Percentiles rank a stretch among this genome's conserved stretches.
Conservation (phyloP, 2,888 invertebrate species). For the Spilosoma lubricipeda region DNA sequence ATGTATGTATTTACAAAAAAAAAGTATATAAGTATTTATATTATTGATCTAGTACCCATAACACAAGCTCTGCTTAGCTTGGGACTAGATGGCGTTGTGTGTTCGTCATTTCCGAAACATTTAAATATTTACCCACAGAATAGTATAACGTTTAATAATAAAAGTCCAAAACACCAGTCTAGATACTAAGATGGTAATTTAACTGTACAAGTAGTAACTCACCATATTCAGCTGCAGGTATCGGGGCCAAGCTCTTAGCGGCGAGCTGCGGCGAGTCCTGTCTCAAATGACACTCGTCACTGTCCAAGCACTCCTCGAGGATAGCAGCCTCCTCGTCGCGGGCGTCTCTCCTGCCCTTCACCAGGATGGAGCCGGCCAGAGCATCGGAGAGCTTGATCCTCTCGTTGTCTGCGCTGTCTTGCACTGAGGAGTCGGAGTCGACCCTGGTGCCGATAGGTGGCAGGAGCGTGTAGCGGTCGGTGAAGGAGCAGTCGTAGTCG, state of each 20-base stretch:
- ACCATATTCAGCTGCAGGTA: constrained; percentile 68
- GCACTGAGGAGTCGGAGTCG: constrained; percentile 60
- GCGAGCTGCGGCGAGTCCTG: constrained; percentile 54
- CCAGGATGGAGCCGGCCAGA: constrained; percentile 62
- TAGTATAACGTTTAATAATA: no score
- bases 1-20: no score
- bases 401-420: constrained; percentile 49
- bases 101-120: no score
- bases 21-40: no score
- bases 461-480: constrained; percentile 69
- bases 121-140: no score
- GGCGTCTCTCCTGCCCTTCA: constrained; percentile 51
- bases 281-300: constrained; percentile 44
- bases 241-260: constrained; percentile 58
- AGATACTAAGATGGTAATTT: neutral
- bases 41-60: no score
- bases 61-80: no score
- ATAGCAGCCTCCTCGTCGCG: constrained; percentile 60
- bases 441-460: constrained; percentile 68
- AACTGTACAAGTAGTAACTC: neutral
- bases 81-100: no score
- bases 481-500: constrained; percentile 71
- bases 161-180: neutral
- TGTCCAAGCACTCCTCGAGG: constrained; percentile 66
- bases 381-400: constrained; percentile 54